Conservation (phyloP, 2,888 invertebrate genomes). For the Tiphia femorata region DNA sequence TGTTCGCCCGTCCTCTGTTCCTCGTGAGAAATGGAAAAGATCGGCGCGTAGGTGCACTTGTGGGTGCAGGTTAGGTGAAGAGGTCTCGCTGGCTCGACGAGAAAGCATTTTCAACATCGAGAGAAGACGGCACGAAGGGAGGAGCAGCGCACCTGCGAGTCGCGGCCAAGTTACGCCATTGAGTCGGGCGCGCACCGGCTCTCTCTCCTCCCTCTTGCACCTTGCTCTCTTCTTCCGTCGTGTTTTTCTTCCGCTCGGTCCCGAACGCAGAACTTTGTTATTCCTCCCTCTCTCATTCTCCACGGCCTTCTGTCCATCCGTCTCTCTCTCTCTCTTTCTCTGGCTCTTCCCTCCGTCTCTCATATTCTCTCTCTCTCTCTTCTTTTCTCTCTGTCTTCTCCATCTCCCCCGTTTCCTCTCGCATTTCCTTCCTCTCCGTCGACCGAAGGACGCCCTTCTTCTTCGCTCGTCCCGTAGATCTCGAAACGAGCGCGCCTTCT, state of each 20-base stretch:
- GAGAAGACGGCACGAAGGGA: too few species aligned
- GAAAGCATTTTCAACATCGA: too few species aligned
- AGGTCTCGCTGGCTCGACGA: too few species aligned
- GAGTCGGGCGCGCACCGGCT: neutral
- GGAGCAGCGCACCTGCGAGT: too few species aligned
- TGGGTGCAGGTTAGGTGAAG: too few species aligned
- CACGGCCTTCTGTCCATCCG: too few species aligned
- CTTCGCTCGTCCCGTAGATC: conserved; percentile 4
- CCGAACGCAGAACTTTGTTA: conserved; percentile 19
- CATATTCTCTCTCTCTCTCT: conserved; percentile 3
- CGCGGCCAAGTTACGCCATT: conserved; percentile 4
- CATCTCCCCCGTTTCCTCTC: neutral
- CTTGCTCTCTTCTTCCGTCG: conserved; percentile 11
- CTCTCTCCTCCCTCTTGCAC: conserved; percentile 6
- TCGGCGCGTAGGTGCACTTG: too few species aligned
- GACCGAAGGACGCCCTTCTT: conserved; percentile 25
- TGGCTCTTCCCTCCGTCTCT: conserved; percentile 17
- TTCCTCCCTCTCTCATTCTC: conserved; percentile 11
- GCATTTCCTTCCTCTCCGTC: conserved; percentile 17
- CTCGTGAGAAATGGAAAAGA: too few species aligned
- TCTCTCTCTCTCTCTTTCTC: conserved; percentile 1
- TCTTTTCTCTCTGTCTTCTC: neutral
- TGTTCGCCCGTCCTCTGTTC: too few species aligned
- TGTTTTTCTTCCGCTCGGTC: conserved; percentile 8
- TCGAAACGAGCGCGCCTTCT: too few species aligned